Conservation (phyloP, 2,113 vertebrate species). For the Gnathochromis pfefferi region DNA sequence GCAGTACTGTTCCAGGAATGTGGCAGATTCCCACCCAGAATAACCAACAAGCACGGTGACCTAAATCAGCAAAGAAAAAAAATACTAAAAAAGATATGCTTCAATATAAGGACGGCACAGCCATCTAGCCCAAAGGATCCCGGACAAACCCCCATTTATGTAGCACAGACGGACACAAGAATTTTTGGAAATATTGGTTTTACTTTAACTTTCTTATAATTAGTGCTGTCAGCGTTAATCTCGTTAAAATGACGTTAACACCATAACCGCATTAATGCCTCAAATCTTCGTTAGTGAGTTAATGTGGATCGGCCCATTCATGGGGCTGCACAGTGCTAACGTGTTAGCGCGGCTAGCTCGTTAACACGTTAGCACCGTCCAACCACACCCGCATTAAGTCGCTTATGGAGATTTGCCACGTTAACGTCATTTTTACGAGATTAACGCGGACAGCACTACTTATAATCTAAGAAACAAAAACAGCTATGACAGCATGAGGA, state of each 20-base stretch:
- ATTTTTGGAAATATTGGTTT: background rate
- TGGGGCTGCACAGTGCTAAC: background rate
- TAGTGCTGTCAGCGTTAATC: background rate
- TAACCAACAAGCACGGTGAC: background rate
- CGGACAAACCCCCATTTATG: background rate
- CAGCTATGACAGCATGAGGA: background rate
- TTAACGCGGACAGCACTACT: rapidly evolving
- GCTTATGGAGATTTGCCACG: rapidly evolving
- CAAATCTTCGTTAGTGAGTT: rapidly evolving
- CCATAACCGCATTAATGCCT: background rate
- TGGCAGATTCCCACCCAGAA: background rate
- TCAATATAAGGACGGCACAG: background rate
- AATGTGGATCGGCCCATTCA: background rate
- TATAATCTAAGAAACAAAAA: background rate
- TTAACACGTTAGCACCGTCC: rapidly evolving
- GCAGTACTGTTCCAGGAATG: background rate
- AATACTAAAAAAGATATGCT: background rate
- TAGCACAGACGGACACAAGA: background rate
- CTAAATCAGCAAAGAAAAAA: background rate
- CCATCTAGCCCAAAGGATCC: background rate
- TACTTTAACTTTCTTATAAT: background rate
- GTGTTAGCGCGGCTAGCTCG: rapidly evolving
- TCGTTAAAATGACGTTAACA: background rate
- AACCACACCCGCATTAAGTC: background rate
- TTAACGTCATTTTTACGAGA: rapidly evolving